Evolutionary conservation across 2,888 invertebrate species (phyloP), one percentile per base, ranked within the genome.

Genomic region (Morpho helenor): DNA sequence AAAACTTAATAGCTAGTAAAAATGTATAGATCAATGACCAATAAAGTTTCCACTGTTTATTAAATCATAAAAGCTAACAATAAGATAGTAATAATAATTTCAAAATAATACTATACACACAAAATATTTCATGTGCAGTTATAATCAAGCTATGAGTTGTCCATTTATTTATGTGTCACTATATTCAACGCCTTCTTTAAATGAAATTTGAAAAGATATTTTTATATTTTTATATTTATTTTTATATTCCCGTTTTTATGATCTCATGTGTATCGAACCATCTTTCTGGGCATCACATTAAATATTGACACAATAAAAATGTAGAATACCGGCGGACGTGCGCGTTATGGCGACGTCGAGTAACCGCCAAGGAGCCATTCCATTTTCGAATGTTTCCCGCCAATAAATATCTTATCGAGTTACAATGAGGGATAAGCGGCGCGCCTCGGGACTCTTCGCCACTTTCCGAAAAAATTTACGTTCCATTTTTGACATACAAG

Each of bases 271-370:
- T 43, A 64, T 51, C 58, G 47, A 45, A 45, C 52, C 69, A 67
- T 69, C 64, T 71, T 70, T 73, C 73, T 73, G 73, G 75, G 73
- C 73, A 78, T 83, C 84, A 74, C 85, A 89, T 90, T 88, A 90
- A 89, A 88, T 89, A 90, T 90, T 88, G 80, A 90, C 85, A 85
- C 84, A 84, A 87, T 89, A 88, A 89, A 90, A 87, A 88, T 89
- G 86, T 85, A 84, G 79, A 88, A 87, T 82, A 76, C 74, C 77
- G 72, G 72, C 73, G 80, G 82, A 84, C 86, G 81, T 80, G 81
- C 68, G 76, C 71, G 82, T 83, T 81, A 81, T 75, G 76, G 79
- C 78, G 77, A 80, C 76, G 78, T 72, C 76, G 72, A 68, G 71
- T 76, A 80, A 73, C 82, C 82, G 79, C 82, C 79, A 73, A 80